Conservation (phyloP, 92 coral and sea anemone genomes). For the Scolanthus callimorphus region DNA sequence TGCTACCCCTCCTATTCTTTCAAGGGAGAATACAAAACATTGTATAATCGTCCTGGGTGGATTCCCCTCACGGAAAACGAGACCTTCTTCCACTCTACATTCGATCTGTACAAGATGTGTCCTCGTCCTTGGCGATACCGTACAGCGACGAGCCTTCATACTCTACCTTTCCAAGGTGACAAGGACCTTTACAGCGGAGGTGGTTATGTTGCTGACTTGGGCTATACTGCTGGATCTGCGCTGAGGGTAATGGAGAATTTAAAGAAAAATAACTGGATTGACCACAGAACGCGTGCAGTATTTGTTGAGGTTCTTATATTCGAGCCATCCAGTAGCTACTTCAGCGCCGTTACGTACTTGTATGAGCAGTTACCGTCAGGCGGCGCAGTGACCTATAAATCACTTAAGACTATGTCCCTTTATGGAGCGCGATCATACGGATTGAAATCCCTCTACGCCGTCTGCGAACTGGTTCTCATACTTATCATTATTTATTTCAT, state of each 20-base stretch:
- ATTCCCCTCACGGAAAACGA: slow-evolving; percentile 43
- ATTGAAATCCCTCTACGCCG: slow-evolving; percentile 59
- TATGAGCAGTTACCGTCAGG: slow-evolving; percentile 77
- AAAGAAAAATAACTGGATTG: slow-evolving; percentile 79
- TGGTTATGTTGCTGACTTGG: slow-evolving; percentile 92
- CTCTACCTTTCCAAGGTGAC: slow-evolving; percentile 45
- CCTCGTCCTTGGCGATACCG: slow-evolving; percentile 86
- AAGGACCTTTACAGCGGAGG: slow-evolving; percentile 65
- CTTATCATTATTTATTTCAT: slow-evolving; percentile 66
- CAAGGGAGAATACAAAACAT: slow-evolving; percentile 46
- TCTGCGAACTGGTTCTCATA: slow-evolving; percentile 79
- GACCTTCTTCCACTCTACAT: slow-evolving; percentile 48
- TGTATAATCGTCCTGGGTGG: slow-evolving; percentile 72
- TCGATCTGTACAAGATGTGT: slow-evolving; percentile 65
- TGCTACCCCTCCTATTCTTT: slow-evolving; percentile 70
- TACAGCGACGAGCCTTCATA: slow-evolving; percentile 45
- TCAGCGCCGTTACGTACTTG: slow-evolving; percentile 82
- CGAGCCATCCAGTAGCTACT: slow-evolving; percentile 82
- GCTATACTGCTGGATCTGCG: slow-evolving; percentile 78
- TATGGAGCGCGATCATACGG: slow-evolving; percentile 77
- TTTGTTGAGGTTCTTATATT: slow-evolving; percentile 79
- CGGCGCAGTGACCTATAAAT: slow-evolving; percentile 54
- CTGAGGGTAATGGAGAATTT: slow-evolving; percentile 60
- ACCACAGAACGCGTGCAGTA: slow-evolving; percentile 84
- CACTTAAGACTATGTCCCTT: slow-evolving; percentile 73